A percentile compares a stretch with the other conserved stretches of the same genome.
These are phyloP conservation scores for Cercocebus atys DNA, from an alignment of 2,113 vertebrate species.

Conservation along the genomic window DNA sequence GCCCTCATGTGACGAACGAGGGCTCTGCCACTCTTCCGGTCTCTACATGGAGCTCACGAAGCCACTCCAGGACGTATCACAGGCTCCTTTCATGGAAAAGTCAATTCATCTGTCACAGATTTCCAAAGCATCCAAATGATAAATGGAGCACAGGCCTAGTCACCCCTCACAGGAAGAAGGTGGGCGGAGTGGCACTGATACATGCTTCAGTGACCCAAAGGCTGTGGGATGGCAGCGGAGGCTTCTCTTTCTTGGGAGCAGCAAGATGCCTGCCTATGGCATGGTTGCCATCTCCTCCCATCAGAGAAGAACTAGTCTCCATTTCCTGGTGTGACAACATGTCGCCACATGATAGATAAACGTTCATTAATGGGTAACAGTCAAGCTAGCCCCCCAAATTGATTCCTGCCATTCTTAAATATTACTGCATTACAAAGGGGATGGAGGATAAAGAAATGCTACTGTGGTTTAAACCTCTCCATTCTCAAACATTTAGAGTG, in stretches of 20 bases:
- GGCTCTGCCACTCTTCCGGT: not conserved
- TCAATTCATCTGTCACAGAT: not conserved
- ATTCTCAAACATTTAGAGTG: not conserved
- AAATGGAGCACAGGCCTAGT: not conserved
- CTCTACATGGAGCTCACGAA: not conserved
- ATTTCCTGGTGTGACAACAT: not conserved
- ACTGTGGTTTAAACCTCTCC: not conserved
- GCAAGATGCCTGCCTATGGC: not conserved
- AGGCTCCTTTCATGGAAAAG: not conserved
- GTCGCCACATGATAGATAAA: rapidly evolving
- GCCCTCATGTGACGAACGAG: no score
- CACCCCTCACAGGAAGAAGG: not conserved
- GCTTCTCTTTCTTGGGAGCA: not conserved
- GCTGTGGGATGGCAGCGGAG: not conserved
- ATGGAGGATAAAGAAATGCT: not conserved
- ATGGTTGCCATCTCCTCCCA: not conserved
- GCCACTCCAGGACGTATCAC: not conserved
- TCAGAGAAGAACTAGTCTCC: not conserved
- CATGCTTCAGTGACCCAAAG: rapidly evolving
- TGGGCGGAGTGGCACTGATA: rapidly evolving
- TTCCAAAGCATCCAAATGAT: not conserved
- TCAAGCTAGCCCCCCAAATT: not conserved
- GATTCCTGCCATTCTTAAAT: not conserved
- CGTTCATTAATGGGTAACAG: not conserved
- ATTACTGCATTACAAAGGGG: not conserved